Evolutionary conservation across 2,797 vertebrate genomes (phyloP).

Genomic region (Neosilurus hyrtlii): DNA sequence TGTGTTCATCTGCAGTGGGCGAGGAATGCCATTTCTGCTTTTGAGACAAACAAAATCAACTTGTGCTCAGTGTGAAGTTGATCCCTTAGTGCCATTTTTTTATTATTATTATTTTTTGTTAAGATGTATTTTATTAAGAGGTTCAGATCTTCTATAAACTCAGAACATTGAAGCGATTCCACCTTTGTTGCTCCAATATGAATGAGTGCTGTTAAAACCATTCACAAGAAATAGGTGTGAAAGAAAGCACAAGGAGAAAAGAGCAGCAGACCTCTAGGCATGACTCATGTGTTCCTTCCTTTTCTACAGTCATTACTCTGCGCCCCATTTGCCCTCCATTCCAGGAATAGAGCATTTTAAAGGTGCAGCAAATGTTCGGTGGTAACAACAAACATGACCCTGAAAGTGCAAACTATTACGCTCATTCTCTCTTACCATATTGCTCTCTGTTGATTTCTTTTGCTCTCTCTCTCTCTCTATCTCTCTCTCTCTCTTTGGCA

Average conservation of each 20-base stretch:
- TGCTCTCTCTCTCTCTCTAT: background rate
- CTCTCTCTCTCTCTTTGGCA: background rate
- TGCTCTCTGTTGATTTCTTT: slow-evolving; percentile 31
- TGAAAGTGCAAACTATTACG: slow-evolving; percentile 46
- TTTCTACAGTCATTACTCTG: slow-evolving; percentile 72
- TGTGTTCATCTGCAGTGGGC: slow-evolving; percentile 73
- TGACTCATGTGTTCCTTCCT: slow-evolving; percentile 51
- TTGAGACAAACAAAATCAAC: slow-evolving; percentile 35
- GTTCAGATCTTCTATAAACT: slow-evolving; percentile 3
- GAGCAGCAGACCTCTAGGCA: slow-evolving; percentile 43
- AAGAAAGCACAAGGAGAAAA: slow-evolving; percentile 43
- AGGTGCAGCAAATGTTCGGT: slow-evolving; percentile 63
- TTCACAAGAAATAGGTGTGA: slow-evolving; percentile 46
- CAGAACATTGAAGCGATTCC: slow-evolving; percentile 23
- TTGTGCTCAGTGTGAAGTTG: slow-evolving; percentile 28
- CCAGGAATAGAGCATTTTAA: slow-evolving; percentile 74
- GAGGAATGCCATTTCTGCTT: slow-evolving; percentile 53
- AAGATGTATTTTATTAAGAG: slow-evolving; percentile 32
- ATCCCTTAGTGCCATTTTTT: slow-evolving; percentile 27
- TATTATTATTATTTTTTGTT: background rate
- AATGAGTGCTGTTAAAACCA: slow-evolving; percentile 46
- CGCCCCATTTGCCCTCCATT: slow-evolving; percentile 71
- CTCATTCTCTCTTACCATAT: slow-evolving; percentile 39
- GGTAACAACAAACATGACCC: slow-evolving; percentile 50
- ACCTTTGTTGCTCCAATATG: slow-evolving; percentile 19